These are phyloP conservation scores for Cyprinodon variegatus DNA, from an alignment of 2,113 vertebrate genomes.

Conservation along the genomic window DNA sequence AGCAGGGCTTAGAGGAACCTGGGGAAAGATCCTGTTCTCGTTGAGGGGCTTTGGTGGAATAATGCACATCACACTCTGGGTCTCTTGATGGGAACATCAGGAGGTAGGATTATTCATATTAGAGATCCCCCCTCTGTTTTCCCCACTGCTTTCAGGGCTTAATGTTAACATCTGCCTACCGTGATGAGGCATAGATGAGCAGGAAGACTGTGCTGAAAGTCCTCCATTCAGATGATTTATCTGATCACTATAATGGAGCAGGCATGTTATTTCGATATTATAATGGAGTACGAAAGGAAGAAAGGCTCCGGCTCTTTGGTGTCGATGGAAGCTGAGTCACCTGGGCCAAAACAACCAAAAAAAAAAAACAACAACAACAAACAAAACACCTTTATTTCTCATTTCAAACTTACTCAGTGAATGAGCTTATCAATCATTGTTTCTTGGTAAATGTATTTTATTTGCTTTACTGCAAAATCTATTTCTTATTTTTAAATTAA, in stretches of 20 bases:
- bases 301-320: constrained; percentile 35
- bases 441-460: not conserved
- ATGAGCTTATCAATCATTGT: not conserved
- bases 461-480: not conserved
- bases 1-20: constrained; percentile 63
- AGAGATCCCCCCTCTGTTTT: constrained; percentile 61
- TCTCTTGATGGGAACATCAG: constrained; percentile 74
- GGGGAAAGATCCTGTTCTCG: constrained; percentile 58
- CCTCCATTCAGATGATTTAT: constrained; percentile 63
- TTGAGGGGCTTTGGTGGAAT: constrained; percentile 64
- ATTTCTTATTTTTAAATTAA: constrained; percentile 24
- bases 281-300: constrained; percentile 53
- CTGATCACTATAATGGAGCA: constrained; percentile 66
- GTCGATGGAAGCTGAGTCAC: constrained; percentile 41
- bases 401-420: constrained; percentile 24
- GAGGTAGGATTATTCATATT: constrained; percentile 80
- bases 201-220: constrained; percentile 56
- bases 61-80: constrained; percentile 63
- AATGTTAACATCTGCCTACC: constrained; percentile 68
- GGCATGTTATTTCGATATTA: constrained; percentile 66
- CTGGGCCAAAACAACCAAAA: constrained; percentile 16
- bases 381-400: constrained; percentile 18
- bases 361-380: not conserved
- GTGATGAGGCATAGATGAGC: constrained; percentile 52
- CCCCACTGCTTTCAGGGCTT: constrained; percentile 61